phyloP scores from a whole-genome alignment of 2,888 invertebrate genomes.

The Lamellibrachia satsuma region DNA sequence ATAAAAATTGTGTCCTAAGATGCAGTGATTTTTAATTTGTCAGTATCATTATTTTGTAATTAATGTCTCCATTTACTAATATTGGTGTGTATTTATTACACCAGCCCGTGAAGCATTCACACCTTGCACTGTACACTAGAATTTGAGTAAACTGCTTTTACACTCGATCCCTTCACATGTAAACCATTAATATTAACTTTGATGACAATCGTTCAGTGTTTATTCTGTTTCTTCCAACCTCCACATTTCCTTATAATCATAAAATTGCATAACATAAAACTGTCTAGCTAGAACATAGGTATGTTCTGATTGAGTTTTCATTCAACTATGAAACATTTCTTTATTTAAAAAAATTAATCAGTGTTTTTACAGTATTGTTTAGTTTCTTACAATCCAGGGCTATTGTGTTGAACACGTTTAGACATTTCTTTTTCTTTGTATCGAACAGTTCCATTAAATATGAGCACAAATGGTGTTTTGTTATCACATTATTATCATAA shows the following conservation, averaged over 20 bases:
- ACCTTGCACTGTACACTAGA: background rate
- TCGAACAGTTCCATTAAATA: no score
- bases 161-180: background rate
- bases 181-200: background rate
- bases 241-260: background rate
- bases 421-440: no score
- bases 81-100: background rate
- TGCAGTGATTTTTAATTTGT: background rate
- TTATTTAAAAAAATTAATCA: background rate
- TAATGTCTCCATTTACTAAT: background rate
- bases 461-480: no score
- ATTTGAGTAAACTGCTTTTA: background rate
- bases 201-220: background rate
- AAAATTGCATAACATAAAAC: background rate
- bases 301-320: background rate
- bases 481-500: no score
- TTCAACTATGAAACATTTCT: background rate
- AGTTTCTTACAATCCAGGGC: background rate
- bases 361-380: background rate
- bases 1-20: background rate
- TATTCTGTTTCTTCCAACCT: background rate
- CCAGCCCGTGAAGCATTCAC: background rate
- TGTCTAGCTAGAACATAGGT: background rate
- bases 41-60: background rate
- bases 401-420: background rate